These are phyloP conservation scores for Enteromius thamalakanensis DNA, from an alignment of 2,797 vertebrate genomes.

Conservation along the genomic window DNA sequence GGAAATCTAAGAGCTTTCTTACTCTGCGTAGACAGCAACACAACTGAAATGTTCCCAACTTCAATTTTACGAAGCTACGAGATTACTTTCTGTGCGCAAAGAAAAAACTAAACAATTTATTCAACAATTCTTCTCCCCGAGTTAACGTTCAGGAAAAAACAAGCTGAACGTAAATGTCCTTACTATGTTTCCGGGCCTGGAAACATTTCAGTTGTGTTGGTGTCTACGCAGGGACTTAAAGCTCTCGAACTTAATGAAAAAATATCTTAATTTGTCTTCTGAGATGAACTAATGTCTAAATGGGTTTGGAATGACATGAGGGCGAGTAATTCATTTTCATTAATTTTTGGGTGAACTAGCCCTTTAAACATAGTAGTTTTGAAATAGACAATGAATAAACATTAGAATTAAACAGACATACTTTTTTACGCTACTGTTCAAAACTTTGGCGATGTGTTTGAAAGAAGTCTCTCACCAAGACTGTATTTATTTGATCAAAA, in stretches of 20 bases:
- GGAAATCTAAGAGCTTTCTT: neutral
- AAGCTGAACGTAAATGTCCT: neutral
- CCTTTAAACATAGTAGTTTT: neutral
- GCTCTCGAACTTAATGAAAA: neutral
- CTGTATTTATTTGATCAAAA: neutral
- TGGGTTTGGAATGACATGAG: neutral
- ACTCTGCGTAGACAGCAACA: neutral
- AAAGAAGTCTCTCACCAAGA: neutral
- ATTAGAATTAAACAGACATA: neutral
- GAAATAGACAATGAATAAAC: neutral
- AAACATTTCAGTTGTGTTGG: neutral
- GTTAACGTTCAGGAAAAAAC: no score
- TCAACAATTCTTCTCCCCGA: no score
- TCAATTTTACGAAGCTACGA: neutral
- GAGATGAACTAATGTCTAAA: neutral
- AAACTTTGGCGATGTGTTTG: neutral
- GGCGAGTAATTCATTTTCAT: neutral
- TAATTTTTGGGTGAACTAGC: neutral
- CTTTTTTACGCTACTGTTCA: no score
- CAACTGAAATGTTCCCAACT: neutral
- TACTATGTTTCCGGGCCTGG: neutral
- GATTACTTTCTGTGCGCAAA: neutral
- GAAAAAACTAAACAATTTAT: no score
- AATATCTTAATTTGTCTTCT: neutral
- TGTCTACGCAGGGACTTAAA: no score